Evolutionary conservation across 2,113 vertebrate genomes (phyloP).

Genomic region (Peromyscus maniculatus): DNA sequence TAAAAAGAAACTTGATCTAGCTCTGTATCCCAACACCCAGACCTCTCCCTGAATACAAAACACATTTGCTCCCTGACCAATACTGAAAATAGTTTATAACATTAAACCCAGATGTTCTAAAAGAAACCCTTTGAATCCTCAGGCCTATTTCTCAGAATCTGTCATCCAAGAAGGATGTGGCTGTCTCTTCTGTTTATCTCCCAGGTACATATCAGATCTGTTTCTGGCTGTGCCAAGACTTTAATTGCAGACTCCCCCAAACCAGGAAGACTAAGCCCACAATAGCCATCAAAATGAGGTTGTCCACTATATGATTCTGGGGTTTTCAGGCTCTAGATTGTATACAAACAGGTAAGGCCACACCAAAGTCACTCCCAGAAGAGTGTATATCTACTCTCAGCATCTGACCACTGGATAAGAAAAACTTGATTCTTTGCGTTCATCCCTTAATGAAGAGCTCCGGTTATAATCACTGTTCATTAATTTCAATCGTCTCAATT

Average conservation of each 20-base stretch:
- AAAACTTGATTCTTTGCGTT: too few relatives aligned
- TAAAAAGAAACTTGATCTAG: background rate
- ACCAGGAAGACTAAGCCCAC: background rate
- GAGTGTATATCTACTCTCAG: background rate
- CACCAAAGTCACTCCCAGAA: too few relatives aligned
- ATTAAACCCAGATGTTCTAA: background rate
- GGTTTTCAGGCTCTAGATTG: accelerated
- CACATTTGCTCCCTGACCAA: background rate
- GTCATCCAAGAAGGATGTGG: too few relatives aligned
- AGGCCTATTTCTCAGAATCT: background rate
- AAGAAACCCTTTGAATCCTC: background rate
- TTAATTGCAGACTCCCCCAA: background rate
- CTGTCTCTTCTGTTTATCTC: background rate
- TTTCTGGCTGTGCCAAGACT: background rate
- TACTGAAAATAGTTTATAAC: background rate
- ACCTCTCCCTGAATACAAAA: background rate
- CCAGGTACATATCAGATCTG: too few relatives aligned
- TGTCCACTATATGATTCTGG: background rate
- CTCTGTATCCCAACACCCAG: background rate
- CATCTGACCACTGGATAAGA: accelerated
- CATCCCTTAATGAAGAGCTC: too few relatives aligned
- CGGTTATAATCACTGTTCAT: background rate
- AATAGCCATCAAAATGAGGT: background rate
- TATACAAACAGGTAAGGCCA: background rate
- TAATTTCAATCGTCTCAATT: too few relatives aligned